Evolutionary conservation across 2,888 invertebrate species (phyloP).

Genomic region (Acanthopleura granulata): DNA sequence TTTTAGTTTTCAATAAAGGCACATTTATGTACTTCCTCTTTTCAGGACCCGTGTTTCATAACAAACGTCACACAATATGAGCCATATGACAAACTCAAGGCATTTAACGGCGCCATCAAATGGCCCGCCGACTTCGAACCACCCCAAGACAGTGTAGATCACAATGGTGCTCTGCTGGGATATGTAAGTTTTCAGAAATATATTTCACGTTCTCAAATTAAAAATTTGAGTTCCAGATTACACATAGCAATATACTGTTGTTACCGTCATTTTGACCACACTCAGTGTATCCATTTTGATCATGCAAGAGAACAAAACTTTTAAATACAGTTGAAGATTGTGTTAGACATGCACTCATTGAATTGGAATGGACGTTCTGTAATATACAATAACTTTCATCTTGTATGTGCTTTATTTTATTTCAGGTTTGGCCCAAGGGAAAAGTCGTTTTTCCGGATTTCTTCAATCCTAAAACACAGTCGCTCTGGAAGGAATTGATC

Average conservation of each 20-base stretch:
- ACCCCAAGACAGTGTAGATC: not conserved
- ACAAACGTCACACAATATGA: conserved; percentile 18
- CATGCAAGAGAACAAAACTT: no score
- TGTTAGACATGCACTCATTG: no score
- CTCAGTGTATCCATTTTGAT: no score
- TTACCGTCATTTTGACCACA: no score
- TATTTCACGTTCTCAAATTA: no score
- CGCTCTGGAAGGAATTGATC: conserved; percentile 36
- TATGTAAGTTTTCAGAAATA: not conserved
- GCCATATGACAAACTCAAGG: conserved; percentile 3
- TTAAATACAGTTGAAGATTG: no score
- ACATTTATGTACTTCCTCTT: not conserved
- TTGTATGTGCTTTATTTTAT: not conserved
- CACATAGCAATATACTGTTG: no score
- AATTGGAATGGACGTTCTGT: no score
- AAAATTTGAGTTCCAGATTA: no score
- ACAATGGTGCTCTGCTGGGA: not conserved
- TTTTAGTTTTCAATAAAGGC: no score
- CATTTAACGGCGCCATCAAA: not conserved
- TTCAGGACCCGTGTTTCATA: conserved; percentile 29
- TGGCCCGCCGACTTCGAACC: conserved; percentile 18
- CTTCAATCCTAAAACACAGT: conserved; percentile 31
- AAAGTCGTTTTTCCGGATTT: conserved; percentile 43
- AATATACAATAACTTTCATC: not conserved
- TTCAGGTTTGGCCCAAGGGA: conserved; percentile 42